Conservation (phyloP, 2,797 vertebrate species). For the Limnodromus scolopaceus region DNA sequence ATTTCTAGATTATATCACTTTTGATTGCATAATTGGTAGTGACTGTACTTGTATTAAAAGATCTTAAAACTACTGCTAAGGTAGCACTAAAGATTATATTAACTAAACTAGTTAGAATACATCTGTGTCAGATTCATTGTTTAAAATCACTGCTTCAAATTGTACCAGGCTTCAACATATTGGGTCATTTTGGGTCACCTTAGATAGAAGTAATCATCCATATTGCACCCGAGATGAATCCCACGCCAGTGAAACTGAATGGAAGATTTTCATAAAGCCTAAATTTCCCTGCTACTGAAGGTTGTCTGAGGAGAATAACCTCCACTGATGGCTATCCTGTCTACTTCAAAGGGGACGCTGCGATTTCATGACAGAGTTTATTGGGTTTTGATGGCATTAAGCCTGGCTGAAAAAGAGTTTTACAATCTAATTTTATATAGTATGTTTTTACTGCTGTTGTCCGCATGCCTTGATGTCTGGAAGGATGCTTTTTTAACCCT, state of each 20-base stretch:
- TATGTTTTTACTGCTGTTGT: not conserved
- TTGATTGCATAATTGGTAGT: not conserved
- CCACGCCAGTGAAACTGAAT: not conserved
- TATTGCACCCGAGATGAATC: not conserved
- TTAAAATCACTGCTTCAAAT: not conserved
- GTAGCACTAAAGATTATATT: not conserved
- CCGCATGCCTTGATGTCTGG: not conserved
- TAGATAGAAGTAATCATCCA: not conserved
- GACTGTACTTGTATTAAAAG: not conserved
- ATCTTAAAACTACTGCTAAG: not conserved
- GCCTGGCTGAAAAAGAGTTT: not conserved
- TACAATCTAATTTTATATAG: not conserved
- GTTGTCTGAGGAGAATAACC: not conserved
- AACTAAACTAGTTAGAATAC: not conserved
- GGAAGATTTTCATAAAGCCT: not conserved
- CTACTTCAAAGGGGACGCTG: not conserved
- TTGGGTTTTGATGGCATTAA: not conserved
- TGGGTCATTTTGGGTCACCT: not conserved
- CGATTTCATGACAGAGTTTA: not conserved
- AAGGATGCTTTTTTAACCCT: not conserved
- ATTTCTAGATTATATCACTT: not conserved
- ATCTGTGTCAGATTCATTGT: accelerated
- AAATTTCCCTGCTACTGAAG: not conserved
- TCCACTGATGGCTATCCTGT: accelerated
- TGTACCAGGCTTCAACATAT: not conserved